Evolutionary conservation across 2,113 vertebrate species (phyloP).

Genomic region (Gopherus flavomarginatus): DNA sequence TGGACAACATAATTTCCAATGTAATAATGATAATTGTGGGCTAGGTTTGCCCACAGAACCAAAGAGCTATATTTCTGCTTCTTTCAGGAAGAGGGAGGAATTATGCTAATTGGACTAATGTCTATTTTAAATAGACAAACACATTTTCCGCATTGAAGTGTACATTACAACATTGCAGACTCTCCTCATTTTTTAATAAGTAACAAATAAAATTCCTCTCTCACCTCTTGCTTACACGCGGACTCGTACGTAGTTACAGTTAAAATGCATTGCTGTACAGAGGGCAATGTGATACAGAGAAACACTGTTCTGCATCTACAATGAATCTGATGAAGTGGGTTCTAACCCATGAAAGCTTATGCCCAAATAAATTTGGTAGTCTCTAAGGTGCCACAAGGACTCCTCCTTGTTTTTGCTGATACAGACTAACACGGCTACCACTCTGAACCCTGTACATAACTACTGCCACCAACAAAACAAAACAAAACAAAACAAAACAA

Average conservation of each 20-base stretch:
- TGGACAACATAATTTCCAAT: background rate
- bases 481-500: background rate
- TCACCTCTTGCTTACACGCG: background rate
- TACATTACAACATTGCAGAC: conserved; percentile 6
- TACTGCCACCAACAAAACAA: background rate
- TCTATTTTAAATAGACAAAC: background rate
- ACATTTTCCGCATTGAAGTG: background rate
- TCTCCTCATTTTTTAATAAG: conserved; percentile 6
- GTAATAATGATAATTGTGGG: background rate
- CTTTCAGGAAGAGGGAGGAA: background rate
- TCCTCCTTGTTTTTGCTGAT: no score
- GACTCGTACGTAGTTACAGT: background rate
- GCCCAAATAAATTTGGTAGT: no score
- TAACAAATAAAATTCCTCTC: background rate
- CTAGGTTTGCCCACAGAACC: background rate
- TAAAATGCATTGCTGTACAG: background rate
- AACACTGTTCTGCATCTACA: background rate
- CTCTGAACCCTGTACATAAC: background rate
- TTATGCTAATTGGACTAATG: conserved; percentile 18
- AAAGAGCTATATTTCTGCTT: background rate
- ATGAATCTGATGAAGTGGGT: background rate
- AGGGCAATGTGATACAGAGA: fast-evolving
- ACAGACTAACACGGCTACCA: no score
- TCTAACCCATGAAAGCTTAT: no score
- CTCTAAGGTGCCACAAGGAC: no score